Conservation (phyloP, 1,140 invertebrate species). For the Diachasmimorpha longicaudata region DNA sequence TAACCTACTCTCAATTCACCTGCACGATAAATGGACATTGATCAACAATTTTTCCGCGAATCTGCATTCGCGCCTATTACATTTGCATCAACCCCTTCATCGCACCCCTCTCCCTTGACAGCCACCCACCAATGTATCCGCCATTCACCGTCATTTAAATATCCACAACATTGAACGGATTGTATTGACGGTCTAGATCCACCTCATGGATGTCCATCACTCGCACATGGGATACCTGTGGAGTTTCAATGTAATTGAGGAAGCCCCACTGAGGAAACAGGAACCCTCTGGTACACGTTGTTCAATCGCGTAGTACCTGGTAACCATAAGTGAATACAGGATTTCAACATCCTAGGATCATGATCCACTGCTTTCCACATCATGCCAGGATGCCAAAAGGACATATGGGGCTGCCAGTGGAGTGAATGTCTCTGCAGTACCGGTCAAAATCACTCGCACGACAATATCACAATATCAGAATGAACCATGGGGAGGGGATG, state of each 20-base stretch:
- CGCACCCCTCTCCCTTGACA: not conserved
- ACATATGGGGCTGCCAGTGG: not conserved
- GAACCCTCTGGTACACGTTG: not conserved
- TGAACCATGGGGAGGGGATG: constrained; percentile 29
- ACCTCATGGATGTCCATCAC: not conserved
- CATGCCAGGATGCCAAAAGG: not conserved
- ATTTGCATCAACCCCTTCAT: not conserved
- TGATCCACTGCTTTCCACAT: not conserved
- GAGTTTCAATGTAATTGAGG: not conserved
- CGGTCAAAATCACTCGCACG: constrained; percentile 39
- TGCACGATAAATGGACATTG: too few species aligned
- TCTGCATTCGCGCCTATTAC: too few species aligned
- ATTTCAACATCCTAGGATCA: not conserved
- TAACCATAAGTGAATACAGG: not conserved
- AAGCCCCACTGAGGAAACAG: constrained; percentile 4
- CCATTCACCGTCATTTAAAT: not conserved
- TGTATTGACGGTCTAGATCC: not conserved
- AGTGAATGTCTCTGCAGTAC: constrained; percentile 10
- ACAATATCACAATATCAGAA: constrained; percentile 42
- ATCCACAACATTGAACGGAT: not conserved
- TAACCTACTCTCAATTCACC: too few species aligned
- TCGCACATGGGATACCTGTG: not conserved
- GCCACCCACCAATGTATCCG: not conserved
- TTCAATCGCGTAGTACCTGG: not conserved
- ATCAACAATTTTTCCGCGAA: too few species aligned